These are phyloP conservation scores for Elgaria multicarinata DNA, from an alignment of 2,113 vertebrate genomes.

Conservation along the genomic window DNA sequence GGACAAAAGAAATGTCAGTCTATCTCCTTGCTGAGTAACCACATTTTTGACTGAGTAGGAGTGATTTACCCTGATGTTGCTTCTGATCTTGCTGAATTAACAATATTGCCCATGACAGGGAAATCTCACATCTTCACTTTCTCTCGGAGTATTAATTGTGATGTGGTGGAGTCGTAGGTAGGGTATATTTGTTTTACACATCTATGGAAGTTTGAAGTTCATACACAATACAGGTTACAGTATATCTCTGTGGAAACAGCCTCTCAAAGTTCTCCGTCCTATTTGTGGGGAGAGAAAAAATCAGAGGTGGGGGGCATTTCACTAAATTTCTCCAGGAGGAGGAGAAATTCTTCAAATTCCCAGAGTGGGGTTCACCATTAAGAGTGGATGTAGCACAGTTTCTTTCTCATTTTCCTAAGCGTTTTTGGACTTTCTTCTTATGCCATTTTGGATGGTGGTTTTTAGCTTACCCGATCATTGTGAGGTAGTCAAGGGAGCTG, in stretches of 20 bases:
- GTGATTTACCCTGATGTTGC: constrained; percentile 70
- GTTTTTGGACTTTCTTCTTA: too few relatives aligned
- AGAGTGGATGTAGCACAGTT: too few relatives aligned
- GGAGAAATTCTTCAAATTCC: too few relatives aligned
- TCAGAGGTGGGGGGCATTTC: too few relatives aligned
- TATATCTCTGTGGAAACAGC: too few relatives aligned
- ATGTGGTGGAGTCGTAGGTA: background rate
- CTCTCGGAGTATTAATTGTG: constrained; percentile 15
- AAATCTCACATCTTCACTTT: constrained; percentile 2
- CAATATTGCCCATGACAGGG: constrained; percentile 44
- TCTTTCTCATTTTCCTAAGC: too few relatives aligned
- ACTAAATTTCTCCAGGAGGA: too few relatives aligned
- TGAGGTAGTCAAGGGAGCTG: too few relatives aligned
- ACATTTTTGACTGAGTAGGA: constrained; percentile 62
- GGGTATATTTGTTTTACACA: accelerated
- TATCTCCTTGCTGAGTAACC: constrained; percentile 65
- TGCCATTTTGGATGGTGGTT: too few relatives aligned
- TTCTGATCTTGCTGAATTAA: constrained; percentile 72
- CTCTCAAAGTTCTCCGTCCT: background rate
- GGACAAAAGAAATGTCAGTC: constrained; percentile 36
- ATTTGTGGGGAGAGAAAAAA: too few relatives aligned
- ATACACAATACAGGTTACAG: background rate
- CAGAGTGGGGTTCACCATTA: too few relatives aligned
- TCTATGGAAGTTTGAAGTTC: background rate
- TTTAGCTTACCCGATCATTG: too few relatives aligned